Conservation (phyloP, 2,797 vertebrate species). For the Premnoplex brunnescens region DNA sequence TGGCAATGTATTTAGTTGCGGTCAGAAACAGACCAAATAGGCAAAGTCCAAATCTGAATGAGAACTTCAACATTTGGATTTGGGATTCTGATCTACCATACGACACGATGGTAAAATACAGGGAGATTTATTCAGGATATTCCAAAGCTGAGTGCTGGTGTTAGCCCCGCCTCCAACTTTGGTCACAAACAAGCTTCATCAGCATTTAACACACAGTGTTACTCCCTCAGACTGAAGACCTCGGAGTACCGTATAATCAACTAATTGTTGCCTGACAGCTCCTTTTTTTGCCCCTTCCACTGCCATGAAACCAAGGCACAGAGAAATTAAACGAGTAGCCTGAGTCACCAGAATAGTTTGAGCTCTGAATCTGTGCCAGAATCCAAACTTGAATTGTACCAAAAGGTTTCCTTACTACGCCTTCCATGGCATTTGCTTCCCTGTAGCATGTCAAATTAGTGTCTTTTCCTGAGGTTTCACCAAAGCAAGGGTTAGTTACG, state of each 20-base stretch:
- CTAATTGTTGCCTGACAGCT: background rate
- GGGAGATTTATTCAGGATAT: background rate
- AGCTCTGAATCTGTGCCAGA: background rate
- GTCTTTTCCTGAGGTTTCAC: background rate
- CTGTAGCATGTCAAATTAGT: background rate
- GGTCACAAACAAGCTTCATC: background rate
- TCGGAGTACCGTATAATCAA: background rate
- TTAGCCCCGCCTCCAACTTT: background rate
- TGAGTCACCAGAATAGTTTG: background rate
- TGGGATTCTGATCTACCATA: background rate
- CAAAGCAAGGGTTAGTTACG: background rate
- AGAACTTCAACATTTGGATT: background rate
- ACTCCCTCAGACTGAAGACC: conserved; percentile 1
- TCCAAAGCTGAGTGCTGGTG: background rate
- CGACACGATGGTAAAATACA: background rate
- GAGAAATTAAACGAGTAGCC: background rate
- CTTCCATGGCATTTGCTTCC: background rate
- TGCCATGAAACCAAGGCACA: background rate
- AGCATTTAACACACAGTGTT: background rate
- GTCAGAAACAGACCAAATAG: background rate
- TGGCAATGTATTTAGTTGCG: background rate
- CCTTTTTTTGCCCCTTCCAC: background rate
- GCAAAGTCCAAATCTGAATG: background rate
- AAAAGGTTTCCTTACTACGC: background rate
- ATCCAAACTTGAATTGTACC: background rate